phyloP scores from a whole-genome alignment of 2,113 vertebrate species.

The Pelmatolapia mariae region DNA sequence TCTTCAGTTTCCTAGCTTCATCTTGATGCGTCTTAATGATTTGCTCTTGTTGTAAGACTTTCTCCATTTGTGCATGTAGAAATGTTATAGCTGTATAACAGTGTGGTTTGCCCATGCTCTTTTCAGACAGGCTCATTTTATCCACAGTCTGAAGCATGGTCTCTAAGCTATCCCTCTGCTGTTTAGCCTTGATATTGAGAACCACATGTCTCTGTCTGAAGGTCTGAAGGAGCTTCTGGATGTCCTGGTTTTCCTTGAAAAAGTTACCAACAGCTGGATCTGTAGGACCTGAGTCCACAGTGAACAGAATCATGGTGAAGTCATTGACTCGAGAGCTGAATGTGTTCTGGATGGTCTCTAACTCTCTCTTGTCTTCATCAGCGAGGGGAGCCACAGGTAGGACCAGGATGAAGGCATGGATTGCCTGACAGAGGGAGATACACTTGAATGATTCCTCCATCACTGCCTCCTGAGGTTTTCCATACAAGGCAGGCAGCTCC shows the following conservation, averaged over 20 bases:
- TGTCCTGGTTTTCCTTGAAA: accelerated
- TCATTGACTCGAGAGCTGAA: neutral
- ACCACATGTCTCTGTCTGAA: neutral
- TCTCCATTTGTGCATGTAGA: neutral
- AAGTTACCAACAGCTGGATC: accelerated
- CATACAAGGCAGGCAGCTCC: neutral
- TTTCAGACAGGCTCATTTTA: neutral
- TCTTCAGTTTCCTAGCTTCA: neutral
- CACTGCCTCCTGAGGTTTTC: neutral
- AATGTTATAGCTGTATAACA: neutral
- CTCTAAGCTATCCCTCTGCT: neutral
- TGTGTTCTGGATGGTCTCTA: too few species aligned
- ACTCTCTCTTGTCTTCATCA: too few species aligned
- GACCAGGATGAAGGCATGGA: neutral
- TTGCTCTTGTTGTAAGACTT: neutral
- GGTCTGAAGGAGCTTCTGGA: neutral
- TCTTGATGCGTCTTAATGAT: accelerated
- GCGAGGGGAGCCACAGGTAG: too few species aligned
- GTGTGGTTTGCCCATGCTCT: neutral
- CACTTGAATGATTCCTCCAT: too few species aligned
- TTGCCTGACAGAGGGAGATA: too few species aligned
- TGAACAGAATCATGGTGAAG: neutral
- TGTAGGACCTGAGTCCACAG: accelerated
- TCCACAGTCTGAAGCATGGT: neutral
- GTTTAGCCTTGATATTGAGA: accelerated